Percentiles rank a stretch among this genome's conserved stretches.
Conservation (phyloP, 2,797 vertebrate species). For the Gallirallus australis region DNA sequence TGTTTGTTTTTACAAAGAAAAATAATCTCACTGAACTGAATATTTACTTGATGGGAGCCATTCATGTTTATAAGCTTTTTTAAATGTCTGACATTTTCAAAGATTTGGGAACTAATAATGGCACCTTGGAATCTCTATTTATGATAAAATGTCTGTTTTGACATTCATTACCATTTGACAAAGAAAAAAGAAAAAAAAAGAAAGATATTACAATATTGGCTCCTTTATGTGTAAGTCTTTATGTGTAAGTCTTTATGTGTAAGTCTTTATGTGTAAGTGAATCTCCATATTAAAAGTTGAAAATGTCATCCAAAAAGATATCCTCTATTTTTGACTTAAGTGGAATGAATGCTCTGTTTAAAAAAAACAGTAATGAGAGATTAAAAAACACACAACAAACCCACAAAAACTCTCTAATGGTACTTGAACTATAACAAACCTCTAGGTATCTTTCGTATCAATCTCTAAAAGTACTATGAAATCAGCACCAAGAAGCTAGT, state of each 20-base stretch:
- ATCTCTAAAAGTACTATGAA: neutral
- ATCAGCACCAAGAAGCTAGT: neutral
- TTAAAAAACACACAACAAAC: neutral
- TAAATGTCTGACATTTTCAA: neutral
- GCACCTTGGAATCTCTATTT: neutral
- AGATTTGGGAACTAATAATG: neutral
- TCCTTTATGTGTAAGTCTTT: neutral
- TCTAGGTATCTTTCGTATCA: neutral
- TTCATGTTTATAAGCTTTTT: neutral
- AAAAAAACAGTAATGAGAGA: neutral
- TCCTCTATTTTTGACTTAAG: neutral
- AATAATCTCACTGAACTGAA: neutral
- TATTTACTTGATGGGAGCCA: neutral
- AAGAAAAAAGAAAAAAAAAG: neutral
- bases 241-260: neutral
- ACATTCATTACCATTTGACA: neutral
- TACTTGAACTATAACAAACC: neutral
- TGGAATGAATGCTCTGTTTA: neutral
- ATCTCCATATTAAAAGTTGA: neutral
- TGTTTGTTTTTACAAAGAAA: neutral
- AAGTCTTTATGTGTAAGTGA: neutral
- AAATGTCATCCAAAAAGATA: neutral
- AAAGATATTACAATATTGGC: neutral
- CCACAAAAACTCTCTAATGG: neutral
- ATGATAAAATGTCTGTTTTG: neutral